These are phyloP conservation scores for Empidonax alnorum DNA, from an alignment of 2,113 vertebrate species.

Conservation along the genomic window DNA sequence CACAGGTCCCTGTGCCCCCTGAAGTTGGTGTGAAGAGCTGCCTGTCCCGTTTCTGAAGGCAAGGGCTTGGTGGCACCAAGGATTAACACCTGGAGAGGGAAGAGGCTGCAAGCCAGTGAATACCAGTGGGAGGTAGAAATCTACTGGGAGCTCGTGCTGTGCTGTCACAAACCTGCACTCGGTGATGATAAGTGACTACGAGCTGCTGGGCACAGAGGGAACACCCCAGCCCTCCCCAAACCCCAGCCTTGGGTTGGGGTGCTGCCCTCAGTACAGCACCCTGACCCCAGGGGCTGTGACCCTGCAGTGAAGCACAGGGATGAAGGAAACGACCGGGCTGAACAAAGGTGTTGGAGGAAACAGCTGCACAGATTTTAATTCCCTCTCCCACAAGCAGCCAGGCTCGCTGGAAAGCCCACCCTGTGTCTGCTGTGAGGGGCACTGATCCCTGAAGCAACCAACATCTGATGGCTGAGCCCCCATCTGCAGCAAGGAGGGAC, in stretches of 20 bases:
- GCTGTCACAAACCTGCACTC: neutral
- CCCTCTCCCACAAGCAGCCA: neutral
- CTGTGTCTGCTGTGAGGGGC: neutral
- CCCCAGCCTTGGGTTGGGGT: fast-evolving
- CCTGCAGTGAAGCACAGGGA: fast-evolving
- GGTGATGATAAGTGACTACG: fast-evolving
- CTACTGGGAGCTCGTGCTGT: neutral
- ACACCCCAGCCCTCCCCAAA: neutral
- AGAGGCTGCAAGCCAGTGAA: neutral
- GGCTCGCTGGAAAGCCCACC: neutral
- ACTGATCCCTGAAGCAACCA: neutral
- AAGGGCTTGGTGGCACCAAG: neutral
- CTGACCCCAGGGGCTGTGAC: fast-evolving
- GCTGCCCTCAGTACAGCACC: neutral
- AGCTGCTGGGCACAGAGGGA: fast-evolving
- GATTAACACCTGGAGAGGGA: neutral
- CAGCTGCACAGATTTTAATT: fast-evolving
- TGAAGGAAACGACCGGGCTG: neutral
- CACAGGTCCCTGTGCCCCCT: fast-evolving
- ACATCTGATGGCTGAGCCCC: neutral
- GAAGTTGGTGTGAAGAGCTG: neutral
- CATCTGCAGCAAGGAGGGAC: neutral
- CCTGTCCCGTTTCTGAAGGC: neutral
- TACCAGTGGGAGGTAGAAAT: neutral
- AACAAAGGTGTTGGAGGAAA: fast-evolving